Evolutionary conservation across 2,888 invertebrate genomes (phyloP), one percentile per base, ranked within the genome.

Genomic region (Ochropleura leucogaster): DNA sequence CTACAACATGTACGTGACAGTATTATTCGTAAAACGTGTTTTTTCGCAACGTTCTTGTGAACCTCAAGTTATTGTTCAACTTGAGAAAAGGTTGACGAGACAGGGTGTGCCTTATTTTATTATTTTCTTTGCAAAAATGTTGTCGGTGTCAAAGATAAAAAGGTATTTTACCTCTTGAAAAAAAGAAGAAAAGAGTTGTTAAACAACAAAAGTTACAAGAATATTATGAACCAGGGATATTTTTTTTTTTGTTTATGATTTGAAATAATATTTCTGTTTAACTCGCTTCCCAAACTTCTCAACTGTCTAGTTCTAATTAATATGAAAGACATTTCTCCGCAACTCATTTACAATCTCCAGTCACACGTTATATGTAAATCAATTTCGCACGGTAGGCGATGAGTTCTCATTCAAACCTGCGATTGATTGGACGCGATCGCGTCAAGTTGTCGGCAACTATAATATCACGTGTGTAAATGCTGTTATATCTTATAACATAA

Each of bases 91-190:
- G 47, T 68, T 77, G 55, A 60, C 64, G 72, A 72, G 60, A 18
- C 59, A 5, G 40, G 57, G 44, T 66, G 44, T 66, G 14, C 51
- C 72, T 65, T n/a, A 81, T 67, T 82, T 73, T 72, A 72, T 77
- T 82, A 77, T 82, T 82, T 82, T 73, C 40, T 77, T 72, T 75
- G 30, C 12, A 62, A 64, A 64, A 69, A 66, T 42, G 6, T 40
- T 59, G 12, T 49, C 16, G 55, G 7, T 59, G n/a, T 44, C 40
- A 60, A 4, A 81, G 18, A 68, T 68, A 65, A 68, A 71, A 69
- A 49, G 44, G 30, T 4, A 46, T 46, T 55, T 57, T 5, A 2
- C 5, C 1, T 44, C 20, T 59, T 12, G 30, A 53, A 49, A 51
- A 63, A 53, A 49, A 44, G n/a, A n/a, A n/a, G n/a, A 65, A n/a